A percentile compares a stretch with the other conserved stretches of the same genome.
These are phyloP conservation scores for Ochropacha duplaris DNA, from an alignment of 2,888 invertebrate genomes.

Conservation along the genomic window DNA sequence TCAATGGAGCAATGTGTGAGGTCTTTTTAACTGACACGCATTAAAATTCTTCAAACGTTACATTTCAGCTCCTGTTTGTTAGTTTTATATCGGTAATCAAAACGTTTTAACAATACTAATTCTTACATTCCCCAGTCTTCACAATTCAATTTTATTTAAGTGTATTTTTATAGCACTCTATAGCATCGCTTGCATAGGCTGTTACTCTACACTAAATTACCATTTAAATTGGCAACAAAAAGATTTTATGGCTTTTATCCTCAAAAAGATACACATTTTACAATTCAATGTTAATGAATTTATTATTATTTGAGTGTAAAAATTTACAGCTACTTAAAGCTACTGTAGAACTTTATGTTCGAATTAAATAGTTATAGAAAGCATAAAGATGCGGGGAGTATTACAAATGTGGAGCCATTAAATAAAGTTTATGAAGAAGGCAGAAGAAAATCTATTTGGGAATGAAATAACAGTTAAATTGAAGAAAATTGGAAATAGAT, in stretches of 20 bases:
- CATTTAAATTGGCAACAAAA: conserved; percentile 9
- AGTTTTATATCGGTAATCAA: background rate
- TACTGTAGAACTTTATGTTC: background rate
- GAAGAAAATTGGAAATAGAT: background rate
- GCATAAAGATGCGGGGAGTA: background rate
- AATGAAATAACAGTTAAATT: background rate
- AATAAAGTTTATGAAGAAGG: background rate
- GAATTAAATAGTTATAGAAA: background rate
- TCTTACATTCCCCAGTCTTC: background rate
- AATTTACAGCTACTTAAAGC: conserved; percentile 1
- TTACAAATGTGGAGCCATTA: background rate
- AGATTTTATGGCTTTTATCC: conserved; percentile 4
- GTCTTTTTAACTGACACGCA: background rate
- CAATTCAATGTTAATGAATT: conserved; percentile 4
- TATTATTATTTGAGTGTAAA: conserved; percentile 2
- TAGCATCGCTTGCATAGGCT: background rate
- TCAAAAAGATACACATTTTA: conserved; percentile 6
- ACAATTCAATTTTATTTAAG: background rate
- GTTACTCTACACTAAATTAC: conserved; percentile 1
- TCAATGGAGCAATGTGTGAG: background rate
- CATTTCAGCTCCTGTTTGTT: background rate
- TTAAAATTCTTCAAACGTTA: background rate
- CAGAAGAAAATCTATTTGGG: background rate
- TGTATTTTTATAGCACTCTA: background rate
- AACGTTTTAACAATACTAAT: background rate